phyloP scores from a whole-genome alignment of 2,888 invertebrate genomes.

The Ormyrus pomaceus region DNA sequence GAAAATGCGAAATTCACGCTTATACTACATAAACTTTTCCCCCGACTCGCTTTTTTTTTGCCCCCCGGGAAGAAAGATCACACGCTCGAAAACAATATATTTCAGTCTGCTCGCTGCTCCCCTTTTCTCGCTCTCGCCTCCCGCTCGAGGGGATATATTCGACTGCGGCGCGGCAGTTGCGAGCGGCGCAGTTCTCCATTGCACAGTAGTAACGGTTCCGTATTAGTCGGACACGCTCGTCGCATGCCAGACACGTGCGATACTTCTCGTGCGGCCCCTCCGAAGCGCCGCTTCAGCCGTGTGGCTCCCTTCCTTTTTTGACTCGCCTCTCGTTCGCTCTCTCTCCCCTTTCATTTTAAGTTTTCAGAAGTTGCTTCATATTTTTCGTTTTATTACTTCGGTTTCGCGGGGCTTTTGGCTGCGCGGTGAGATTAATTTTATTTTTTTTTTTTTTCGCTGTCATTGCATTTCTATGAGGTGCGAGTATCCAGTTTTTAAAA shows the following conservation, averaged over 20 bases:
- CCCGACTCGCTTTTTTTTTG: not conserved
- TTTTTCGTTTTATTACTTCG: slow-evolving; percentile 36
- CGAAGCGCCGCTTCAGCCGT: not conserved
- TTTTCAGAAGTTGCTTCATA: slow-evolving; percentile 50
- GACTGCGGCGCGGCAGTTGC: not conserved
- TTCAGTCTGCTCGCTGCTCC: not conserved
- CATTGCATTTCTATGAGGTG: no score
- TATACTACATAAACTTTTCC: slow-evolving; percentile 34
- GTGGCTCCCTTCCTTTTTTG: not conserved
- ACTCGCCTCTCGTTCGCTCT: not conserved
- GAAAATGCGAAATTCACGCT: not conserved
- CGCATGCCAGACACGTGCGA: slow-evolving; percentile 45
- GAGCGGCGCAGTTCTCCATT: not conserved
- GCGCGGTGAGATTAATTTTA: not conserved
- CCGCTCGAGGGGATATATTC: slow-evolving; percentile 7
- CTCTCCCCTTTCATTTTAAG: slow-evolving; percentile 48
- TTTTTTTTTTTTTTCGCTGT: no score
- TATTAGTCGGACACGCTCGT: slow-evolving; percentile 41
- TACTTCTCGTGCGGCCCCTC: not conserved
- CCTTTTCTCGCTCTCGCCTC: not conserved
- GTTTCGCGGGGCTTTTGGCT: not conserved
- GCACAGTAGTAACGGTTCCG: slow-evolving; percentile 24
- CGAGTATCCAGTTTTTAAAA: no score
- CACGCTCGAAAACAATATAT: slow-evolving; percentile 41
- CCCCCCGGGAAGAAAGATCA: not conserved